A percentile compares a stretch with the other conserved stretches of the same genome.
Conservation (phyloP, 2,888 invertebrate species). For the Drosophila cracens region DNA sequence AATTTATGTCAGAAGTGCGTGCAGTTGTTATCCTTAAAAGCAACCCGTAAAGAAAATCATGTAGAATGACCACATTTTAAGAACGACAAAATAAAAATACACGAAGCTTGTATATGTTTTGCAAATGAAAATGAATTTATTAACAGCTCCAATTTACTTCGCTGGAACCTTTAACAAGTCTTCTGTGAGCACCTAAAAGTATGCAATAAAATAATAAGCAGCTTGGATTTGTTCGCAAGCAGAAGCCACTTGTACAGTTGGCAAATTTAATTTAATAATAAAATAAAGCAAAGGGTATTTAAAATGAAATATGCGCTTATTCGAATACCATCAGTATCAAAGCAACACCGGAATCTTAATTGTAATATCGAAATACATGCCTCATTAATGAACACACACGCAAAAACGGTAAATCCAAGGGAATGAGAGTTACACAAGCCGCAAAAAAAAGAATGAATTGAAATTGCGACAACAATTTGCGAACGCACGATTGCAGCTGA, state of each 20-base stretch:
- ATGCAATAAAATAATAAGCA: neutral
- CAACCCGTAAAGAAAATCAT: neutral
- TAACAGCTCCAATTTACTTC: neutral
- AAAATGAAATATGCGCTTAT: slow-evolving; percentile 16
- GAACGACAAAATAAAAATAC: neutral
- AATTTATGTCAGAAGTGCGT: neutral
- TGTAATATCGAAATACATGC: slow-evolving; percentile 36
- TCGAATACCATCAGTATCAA: slow-evolving; percentile 20
- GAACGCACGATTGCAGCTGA: slow-evolving; percentile 30
- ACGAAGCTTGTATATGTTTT: too few relatives aligned
- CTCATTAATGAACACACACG: slow-evolving; percentile 63
- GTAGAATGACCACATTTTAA: neutral
- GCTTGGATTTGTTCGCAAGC: neutral
- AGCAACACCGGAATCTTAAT: slow-evolving; percentile 26
- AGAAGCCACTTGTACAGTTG: neutral
- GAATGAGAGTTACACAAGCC: slow-evolving; percentile 7
- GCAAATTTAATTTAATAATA: neutral
- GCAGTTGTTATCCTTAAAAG: neutral
- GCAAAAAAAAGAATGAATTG: neutral
- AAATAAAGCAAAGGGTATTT: slow-evolving; percentile 17
- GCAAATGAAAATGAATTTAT: neutral
- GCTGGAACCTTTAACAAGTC: neutral
- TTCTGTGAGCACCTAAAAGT: neutral
- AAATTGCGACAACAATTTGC: slow-evolving; percentile 24
- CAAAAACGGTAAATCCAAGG: neutral